Evolutionary conservation across 2,888 invertebrate species (phyloP), one percentile per base, ranked within the genome.

Genomic region (Buathra laborator): DNA sequence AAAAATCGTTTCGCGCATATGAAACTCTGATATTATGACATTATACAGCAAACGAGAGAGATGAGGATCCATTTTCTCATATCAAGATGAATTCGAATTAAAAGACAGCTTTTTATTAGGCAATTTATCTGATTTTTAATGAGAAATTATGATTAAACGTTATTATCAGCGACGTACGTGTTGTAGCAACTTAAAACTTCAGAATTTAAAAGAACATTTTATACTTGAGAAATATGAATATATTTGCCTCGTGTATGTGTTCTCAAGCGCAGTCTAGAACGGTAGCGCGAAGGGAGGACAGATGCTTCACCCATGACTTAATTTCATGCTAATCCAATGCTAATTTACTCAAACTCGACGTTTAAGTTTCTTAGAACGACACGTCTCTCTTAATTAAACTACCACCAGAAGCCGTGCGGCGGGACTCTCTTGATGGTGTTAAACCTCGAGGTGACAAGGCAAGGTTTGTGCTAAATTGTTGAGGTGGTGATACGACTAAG

Each of bases 271-370:
- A 56, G 4, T 5, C 53, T 43, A 37, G 43, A 79, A 83, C 75
- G 75, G 53, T 53, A 66, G 66, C 81, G 32, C 37, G 14, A 2
- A 7, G 74, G 51, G 75, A 62, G 62, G 32, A 32, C 7, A 14
- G 46, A 46, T 46, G 37, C 59, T 85, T 64, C 48, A 56, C 32
- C 29, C 66, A 53, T 72, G 59, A 72, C 80, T 86, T 82, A 82
- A 84, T 84, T 84, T 82, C 76, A 86, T 84, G 86, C 67, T 84
- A 84, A 86, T 79, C 77, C 80, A 71, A 84, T 84, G 84, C 86
- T 86, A 82, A 86, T 86, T 84, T 82, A 66, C 81, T 86, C 76
- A 56, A 77, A 74, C 67, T 64, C 72, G 24, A 46, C 72, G 78
- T 84, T 86, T 82, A 86, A 70, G 72, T 70, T 67, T 46, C 75